These are phyloP conservation scores for Drosophila multiciliata DNA, from an alignment of 2,888 invertebrate genomes.

Conservation along the genomic window DNA sequence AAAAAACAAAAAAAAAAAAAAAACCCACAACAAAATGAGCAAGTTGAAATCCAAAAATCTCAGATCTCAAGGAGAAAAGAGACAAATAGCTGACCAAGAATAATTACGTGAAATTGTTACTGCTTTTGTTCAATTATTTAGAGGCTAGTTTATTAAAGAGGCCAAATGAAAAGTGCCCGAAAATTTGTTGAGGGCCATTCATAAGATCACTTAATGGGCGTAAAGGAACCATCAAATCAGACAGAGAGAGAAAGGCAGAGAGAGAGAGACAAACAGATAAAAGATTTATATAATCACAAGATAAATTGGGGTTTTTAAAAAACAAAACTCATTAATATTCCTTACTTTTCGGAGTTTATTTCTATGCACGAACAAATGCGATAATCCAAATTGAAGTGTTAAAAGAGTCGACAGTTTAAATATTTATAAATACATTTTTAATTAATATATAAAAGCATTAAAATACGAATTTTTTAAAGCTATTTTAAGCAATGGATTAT, in stretches of 20 bases:
- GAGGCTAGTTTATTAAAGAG: constrained; percentile 68
- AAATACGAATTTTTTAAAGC: background rate
- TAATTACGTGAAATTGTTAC: constrained; percentile 64
- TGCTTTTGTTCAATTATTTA: constrained; percentile 75
- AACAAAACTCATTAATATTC: background rate
- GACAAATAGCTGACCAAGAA: constrained; percentile 41
- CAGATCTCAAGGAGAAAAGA: constrained; percentile 24
- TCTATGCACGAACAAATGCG: background rate
- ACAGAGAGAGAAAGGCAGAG: background rate
- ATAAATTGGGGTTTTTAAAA: constrained; percentile 5
- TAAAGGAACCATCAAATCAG: constrained; percentile 10
- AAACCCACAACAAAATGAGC: background rate
- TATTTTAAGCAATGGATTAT: background rate
- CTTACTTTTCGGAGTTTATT: background rate
- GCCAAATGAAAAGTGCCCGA: constrained; percentile 53
- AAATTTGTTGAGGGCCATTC: constrained; percentile 48
- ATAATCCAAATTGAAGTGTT: background rate
- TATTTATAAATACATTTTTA: background rate
- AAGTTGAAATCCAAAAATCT: constrained; percentile 14
- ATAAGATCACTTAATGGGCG: constrained; percentile 51
- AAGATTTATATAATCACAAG: constrained; percentile 20
- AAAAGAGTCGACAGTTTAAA: background rate
- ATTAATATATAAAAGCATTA: background rate
- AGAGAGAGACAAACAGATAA: background rate
- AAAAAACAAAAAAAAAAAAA: constrained; percentile 1